Evolutionary conservation across 2,888 invertebrate genomes (phyloP), one percentile per base, ranked within the genome.

Genomic region (Pristionchus fissidentatus): DNA sequence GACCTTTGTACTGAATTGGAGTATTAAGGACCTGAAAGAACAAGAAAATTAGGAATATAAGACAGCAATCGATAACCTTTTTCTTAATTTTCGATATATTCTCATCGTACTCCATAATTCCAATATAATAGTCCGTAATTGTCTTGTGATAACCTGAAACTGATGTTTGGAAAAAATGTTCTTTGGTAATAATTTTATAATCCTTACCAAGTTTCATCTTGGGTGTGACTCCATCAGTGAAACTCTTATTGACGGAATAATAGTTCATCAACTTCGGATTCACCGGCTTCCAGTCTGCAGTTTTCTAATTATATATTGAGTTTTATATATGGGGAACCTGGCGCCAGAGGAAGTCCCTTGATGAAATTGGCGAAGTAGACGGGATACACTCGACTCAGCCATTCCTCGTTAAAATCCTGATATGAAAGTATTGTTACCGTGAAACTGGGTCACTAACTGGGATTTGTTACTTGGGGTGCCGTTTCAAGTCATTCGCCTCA

Each of bases 181-280:
- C 29, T 29, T 57, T 1, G 10, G 3, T 7, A 29, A 7, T 29
- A 10, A 10, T n/a, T n/a, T 1, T n/a, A n/a, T 26, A 26, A 10
- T 26, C 35, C 35, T 13, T 38, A 78, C 77, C 77, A 0, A 52
- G n/a, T 78, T 49, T 78, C 77, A 78, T 78, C 3, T 52, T n/a
- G 10, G 77, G 77, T 2, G 7, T 4, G 4, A 78, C 35, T 19
- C 26, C 77, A 35, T 78, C 77, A 32, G 77, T n/a, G n/a, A 35
- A 55, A 35, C 77, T 78, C 60, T 80, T 80, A 32, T 80, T 80
- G 38, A 80, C 32, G 19, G 79, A 80, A 32, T 80, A 80, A 26
- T 80, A 80, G 60, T 80, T 80, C 57, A 80, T 55, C 29, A 80
- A 29, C 3, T 43, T 29, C 0, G 55, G 57, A 10, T 80, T 29